Conservation (phyloP, 1,140 invertebrate genomes). For the Panulirus ornatus region DNA sequence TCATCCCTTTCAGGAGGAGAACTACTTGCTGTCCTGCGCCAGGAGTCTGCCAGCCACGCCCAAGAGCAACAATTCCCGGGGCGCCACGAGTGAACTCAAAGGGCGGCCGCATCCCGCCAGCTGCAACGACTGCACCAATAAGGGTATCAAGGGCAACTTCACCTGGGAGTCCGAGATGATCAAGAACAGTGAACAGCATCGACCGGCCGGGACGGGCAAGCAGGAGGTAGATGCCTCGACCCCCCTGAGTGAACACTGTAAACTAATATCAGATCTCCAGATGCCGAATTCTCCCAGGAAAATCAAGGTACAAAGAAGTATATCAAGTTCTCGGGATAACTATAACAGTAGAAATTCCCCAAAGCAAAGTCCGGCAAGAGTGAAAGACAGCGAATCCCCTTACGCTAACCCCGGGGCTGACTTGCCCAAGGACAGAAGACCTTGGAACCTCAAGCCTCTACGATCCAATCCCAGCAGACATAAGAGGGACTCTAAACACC, state of each 20-base stretch:
- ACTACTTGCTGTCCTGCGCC: slow-evolving; percentile 47
- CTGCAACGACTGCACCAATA: background rate
- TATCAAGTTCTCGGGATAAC: slow-evolving; percentile 26
- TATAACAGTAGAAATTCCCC: slow-evolving; percentile 30
- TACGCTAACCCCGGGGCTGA: background rate
- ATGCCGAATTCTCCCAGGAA: background rate
- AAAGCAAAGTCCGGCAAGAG: slow-evolving; percentile 15
- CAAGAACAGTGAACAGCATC: background rate
- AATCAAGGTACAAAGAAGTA: slow-evolving; percentile 34
- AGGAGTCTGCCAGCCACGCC: slow-evolving; percentile 46
- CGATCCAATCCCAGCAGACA: slow-evolving; percentile 7
- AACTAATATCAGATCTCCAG: slow-evolving; percentile 22
- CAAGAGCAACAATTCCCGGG: background rate
- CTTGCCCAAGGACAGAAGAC: slow-evolving; percentile 20
- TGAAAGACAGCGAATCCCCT: background rate
- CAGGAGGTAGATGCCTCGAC: background rate
- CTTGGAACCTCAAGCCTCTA: slow-evolving; percentile 49
- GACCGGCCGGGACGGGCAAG: background rate
- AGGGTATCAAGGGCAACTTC: slow-evolving; percentile 23
- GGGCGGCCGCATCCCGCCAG: background rate
- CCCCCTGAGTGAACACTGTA: background rate
- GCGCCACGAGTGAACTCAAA: background rate
- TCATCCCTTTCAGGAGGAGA: slow-evolving; percentile 58
- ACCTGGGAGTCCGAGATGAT: slow-evolving; percentile 33
- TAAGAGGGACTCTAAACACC: slow-evolving; percentile 35